These are phyloP conservation scores for Melanotaenia parkinsoni DNA, from an alignment of 2,797 vertebrate species.

Conservation along the genomic window DNA sequence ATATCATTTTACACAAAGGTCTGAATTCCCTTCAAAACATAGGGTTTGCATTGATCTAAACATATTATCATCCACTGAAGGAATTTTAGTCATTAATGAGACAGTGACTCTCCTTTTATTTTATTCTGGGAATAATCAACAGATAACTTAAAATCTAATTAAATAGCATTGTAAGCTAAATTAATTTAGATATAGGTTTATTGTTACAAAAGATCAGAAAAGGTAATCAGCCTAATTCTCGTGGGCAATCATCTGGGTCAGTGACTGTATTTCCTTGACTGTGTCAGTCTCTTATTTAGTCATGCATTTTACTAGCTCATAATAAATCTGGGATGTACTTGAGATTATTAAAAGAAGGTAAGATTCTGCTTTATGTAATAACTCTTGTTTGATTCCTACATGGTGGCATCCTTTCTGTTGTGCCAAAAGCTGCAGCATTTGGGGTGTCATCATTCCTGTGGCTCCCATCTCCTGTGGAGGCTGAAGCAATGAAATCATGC, in stretches of 20 bases:
- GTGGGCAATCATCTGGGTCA: constrained; percentile 19
- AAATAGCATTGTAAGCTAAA: neutral
- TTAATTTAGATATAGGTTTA: neutral
- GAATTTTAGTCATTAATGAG: neutral
- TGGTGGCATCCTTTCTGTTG: neutral
- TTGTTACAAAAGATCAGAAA: neutral
- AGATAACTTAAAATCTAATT: constrained; percentile 9
- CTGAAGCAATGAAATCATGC: neutral
- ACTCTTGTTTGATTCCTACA: neutral
- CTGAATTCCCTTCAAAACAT: neutral
- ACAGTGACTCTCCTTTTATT: neutral
- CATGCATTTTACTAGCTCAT: neutral
- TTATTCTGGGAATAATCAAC: neutral
- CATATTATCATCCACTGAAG: neutral
- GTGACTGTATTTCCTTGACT: constrained; percentile 13
- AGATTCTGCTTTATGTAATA: neutral
- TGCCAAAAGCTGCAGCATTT: neutral
- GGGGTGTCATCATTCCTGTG: neutral
- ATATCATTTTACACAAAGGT: neutral
- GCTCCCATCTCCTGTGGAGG: neutral
- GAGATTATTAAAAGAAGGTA: neutral
- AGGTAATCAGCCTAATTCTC: neutral
- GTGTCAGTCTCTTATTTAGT: constrained; percentile 1
- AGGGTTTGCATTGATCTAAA: neutral
- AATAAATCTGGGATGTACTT: neutral